These are phyloP conservation scores for Euclidia mi DNA, from an alignment of 2,888 invertebrate genomes.

Conservation along the genomic window DNA sequence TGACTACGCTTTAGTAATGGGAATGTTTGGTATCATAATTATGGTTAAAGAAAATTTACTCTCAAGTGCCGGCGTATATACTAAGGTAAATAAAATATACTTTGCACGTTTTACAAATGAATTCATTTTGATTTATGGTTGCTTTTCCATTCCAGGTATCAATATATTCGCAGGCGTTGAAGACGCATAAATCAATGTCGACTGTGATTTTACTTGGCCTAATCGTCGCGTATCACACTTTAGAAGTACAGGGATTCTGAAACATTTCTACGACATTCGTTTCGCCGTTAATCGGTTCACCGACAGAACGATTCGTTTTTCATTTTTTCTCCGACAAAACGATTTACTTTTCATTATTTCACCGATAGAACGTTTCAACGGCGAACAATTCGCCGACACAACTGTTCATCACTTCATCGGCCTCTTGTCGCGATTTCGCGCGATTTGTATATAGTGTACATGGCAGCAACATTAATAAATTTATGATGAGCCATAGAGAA, in stretches of 20 bases:
- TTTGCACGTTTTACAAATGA: not conserved
- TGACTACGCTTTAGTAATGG: constrained; percentile 99
- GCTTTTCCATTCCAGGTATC: constrained; percentile 93
- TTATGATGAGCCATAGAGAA: too few relatives aligned
- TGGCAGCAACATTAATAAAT: too few relatives aligned
- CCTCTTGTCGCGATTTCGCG: too few relatives aligned
- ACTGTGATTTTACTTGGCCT: constrained; percentile 99
- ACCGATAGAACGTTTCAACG: too few relatives aligned
- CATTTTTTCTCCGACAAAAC: too few relatives aligned
- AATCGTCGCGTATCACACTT: constrained; percentile 99
- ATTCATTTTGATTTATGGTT: constrained; percentile 6
- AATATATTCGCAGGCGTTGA: constrained; percentile 99
- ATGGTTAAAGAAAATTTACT: constrained; percentile 99
- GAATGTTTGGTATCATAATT: constrained; percentile 99
- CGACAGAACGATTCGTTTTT: too few relatives aligned
- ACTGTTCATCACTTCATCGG: too few relatives aligned
- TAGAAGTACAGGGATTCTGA: constrained; percentile 99
- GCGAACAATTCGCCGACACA: too few relatives aligned
- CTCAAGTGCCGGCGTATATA: constrained; percentile 98
- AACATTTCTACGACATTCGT: too few relatives aligned
- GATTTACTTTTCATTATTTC: too few relatives aligned
- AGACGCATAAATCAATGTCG: constrained; percentile 99
- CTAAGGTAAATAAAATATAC: constrained; percentile 95
- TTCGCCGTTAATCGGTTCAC: too few relatives aligned
- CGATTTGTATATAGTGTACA: too few relatives aligned